Conservation (phyloP, 30 jellyfish, hydroid and myxozoan genomes). For the Sanderia malayensis region DNA sequence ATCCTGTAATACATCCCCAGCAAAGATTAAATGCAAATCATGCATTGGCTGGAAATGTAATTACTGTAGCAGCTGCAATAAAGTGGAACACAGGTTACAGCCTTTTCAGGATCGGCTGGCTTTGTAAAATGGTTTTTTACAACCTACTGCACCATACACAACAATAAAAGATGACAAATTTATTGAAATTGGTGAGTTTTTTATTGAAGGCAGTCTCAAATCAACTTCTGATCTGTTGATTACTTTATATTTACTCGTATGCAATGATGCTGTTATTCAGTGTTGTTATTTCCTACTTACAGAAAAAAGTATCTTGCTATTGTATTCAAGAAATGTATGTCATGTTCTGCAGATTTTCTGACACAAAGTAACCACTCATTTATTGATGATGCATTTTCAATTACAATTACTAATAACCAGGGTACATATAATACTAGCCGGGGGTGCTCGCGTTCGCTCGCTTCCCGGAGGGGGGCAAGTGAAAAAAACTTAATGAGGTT, state of each 20-base stretch:
- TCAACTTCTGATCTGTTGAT: neutral
- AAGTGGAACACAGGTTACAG: neutral
- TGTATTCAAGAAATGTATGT: too few relatives aligned
- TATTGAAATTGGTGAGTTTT: conserved; percentile 10
- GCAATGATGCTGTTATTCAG: neutral
- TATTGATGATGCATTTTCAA: too few relatives aligned
- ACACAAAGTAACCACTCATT: neutral
- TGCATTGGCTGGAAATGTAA: neutral
- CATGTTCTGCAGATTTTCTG: neutral
- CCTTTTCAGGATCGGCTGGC: conserved; percentile 12
- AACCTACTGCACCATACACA: conserved; percentile 10
- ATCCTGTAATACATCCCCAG: neutral
- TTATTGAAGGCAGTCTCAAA: too few relatives aligned
- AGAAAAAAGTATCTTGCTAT: neutral
- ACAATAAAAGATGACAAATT: neutral
- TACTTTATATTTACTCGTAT: neutral
- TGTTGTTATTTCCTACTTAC: neutral
- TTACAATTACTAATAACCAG: too few relatives aligned
- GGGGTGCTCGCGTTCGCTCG: too few relatives aligned
- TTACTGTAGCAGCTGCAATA: conserved; percentile 12
- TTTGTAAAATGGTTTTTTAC: conserved; percentile 14
- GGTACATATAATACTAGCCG: too few relatives aligned
- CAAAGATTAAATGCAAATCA: neutral
- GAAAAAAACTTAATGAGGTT: too few relatives aligned
- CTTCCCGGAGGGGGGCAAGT: too few relatives aligned